A percentile compares a stretch with the other conserved stretches of the same genome.
Conservation (phyloP, 2,888 invertebrate species). For the Poecilobothrus nobilitatus region DNA sequence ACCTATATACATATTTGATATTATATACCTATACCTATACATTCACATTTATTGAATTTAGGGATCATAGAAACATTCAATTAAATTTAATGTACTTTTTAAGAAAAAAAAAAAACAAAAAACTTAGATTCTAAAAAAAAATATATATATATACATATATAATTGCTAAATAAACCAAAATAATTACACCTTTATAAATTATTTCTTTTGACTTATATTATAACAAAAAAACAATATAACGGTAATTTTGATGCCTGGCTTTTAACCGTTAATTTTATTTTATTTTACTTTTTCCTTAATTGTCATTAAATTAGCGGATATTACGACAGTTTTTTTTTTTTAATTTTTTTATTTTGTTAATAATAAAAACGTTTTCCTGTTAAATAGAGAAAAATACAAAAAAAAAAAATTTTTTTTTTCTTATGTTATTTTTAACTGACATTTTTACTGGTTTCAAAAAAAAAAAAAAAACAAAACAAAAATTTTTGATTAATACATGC, state of each 20-base stretch:
- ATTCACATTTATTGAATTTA: too few relatives aligned
- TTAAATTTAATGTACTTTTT: too few relatives aligned
- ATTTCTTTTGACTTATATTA: too few relatives aligned
- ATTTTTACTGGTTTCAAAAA: neutral
- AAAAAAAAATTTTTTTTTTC: neutral
- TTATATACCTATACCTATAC: too few relatives aligned
- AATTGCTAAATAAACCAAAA: too few relatives aligned
- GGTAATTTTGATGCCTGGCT: neutral
- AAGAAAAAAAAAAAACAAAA: too few relatives aligned
- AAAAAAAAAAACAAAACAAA: neutral
- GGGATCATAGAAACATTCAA: too few relatives aligned
- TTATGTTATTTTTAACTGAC: neutral
- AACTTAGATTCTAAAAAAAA: too few relatives aligned
- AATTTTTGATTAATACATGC: neutral
- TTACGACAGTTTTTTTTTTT: neutral
- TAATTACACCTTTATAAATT: too few relatives aligned
- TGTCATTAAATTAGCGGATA: conserved; percentile 1
- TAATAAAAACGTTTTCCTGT: neutral
- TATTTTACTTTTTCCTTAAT: neutral
- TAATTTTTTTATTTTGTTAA: neutral
- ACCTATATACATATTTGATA: too few relatives aligned
- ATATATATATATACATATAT: too few relatives aligned
- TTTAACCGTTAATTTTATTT: neutral
- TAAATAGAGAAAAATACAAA: neutral
- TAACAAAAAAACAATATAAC: too few relatives aligned